Percentiles rank a stretch among this genome's conserved stretches.
Evolutionary conservation across 2,888 invertebrate genomes (phyloP).

Genomic region (Tiliacea citrago): DNA sequence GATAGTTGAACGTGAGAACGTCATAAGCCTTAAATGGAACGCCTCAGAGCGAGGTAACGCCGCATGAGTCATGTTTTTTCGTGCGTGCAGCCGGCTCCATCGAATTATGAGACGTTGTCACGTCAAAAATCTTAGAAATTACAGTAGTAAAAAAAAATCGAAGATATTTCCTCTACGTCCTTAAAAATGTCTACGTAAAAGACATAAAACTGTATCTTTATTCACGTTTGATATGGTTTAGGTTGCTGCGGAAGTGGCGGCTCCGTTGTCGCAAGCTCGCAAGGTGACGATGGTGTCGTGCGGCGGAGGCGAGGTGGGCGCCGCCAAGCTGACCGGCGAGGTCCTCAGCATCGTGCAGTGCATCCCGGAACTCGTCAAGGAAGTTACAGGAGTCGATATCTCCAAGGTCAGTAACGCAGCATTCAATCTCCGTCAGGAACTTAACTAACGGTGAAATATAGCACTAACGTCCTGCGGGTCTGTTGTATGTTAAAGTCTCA

Average conservation of each 20-base stretch:
- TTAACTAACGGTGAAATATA: neutral
- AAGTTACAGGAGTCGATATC: constrained; percentile 98
- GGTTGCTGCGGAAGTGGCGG: constrained; percentile 99
- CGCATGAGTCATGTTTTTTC: too few species aligned
- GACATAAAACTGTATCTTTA: neutral
- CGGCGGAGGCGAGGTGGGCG: constrained; percentile 97
- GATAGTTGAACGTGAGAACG: too few species aligned
- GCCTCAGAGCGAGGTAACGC: too few species aligned
- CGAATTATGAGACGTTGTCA: too few species aligned
- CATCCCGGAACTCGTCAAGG: constrained; percentile 97
- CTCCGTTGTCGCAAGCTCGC: constrained; percentile 97
- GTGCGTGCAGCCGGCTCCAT: too few species aligned
- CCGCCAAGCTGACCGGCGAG: constrained; percentile 98
- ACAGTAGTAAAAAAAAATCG: neutral
- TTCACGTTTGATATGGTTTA: constrained; percentile 75
- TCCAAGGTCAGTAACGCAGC: constrained; percentile 90
- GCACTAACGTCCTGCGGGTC: too few species aligned
- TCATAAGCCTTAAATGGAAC: too few species aligned
- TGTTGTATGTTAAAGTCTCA: neutral
- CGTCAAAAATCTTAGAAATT: constrained; percentile 1
- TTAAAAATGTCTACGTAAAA: neutral
- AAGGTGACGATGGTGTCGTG: constrained; percentile 99
- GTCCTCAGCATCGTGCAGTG: constrained; percentile 97
- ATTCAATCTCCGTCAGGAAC: neutral
- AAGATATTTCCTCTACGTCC: neutral